Conservation (phyloP, 1,140 invertebrate genomes). For the Uloborus diversus region DNA sequence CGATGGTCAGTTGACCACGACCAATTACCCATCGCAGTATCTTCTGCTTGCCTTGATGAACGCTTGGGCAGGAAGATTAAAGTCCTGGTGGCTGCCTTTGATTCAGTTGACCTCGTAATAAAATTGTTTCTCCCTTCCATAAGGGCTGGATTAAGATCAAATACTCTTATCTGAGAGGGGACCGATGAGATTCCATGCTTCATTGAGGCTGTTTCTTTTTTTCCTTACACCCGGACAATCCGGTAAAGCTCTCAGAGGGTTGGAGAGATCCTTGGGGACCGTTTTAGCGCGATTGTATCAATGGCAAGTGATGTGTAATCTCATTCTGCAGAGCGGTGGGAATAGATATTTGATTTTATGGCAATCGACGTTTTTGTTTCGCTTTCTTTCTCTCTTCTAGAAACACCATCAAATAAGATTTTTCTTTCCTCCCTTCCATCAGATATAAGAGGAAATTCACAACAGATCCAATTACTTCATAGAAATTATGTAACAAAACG, state of each 20-base stretch:
- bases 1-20: slow-evolving; percentile 37
- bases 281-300: slow-evolving; percentile 27
- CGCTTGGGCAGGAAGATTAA: not conserved
- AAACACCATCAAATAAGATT: too few relatives aligned
- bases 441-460: too few relatives aligned
- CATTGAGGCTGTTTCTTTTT: not conserved
- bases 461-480: too few relatives aligned
- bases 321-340: not conserved
- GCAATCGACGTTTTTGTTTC: too few relatives aligned
- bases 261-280: not conserved
- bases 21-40: slow-evolving; percentile 10
- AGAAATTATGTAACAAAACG: too few relatives aligned
- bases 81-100: slow-evolving; percentile 3
- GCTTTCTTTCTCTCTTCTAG: too few relatives aligned
- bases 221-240: not conserved
- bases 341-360: too few relatives aligned
- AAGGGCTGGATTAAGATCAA: not conserved
- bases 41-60: not conserved
- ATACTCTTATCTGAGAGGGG: not conserved
- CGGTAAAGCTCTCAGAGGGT: not conserved
- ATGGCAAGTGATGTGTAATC: slow-evolving; percentile 12
- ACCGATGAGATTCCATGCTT: not conserved
- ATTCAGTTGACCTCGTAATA: slow-evolving; percentile 38
- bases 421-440: too few relatives aligned
- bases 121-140: slow-evolving; percentile 27